A percentile compares a stretch with the other conserved stretches of the same genome.
Evolutionary conservation across 2,888 invertebrate genomes (phyloP).

Genomic region (Orthonevra nobilis): DNA sequence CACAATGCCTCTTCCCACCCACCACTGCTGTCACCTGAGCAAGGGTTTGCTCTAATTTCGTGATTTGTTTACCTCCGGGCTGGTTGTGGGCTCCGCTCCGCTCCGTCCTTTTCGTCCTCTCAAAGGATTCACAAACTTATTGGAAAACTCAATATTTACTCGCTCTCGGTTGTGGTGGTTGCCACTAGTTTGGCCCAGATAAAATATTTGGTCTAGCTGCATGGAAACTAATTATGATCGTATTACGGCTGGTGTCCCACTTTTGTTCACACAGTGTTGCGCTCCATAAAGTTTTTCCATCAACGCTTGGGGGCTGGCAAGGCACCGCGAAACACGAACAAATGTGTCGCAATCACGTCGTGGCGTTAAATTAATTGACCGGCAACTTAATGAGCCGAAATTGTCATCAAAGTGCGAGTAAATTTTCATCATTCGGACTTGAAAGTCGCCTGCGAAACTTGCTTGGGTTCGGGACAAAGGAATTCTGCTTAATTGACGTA

Average conservation of each 20-base stretch:
- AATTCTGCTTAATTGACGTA: constrained; percentile 66
- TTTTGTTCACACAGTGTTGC: constrained; percentile 43
- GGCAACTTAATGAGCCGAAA: constrained; percentile 60
- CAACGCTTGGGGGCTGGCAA: constrained; percentile 4
- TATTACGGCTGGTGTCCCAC: constrained; percentile 34
- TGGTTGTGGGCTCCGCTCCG: background rate
- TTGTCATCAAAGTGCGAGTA: constrained; percentile 66
- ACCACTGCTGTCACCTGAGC: too few relatives aligned
- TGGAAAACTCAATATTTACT: constrained; percentile 52
- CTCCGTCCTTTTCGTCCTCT: background rate
- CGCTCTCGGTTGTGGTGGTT: background rate
- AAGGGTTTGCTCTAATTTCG: constrained; percentile 51
- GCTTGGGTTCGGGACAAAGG: background rate
- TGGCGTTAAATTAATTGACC: constrained; percentile 66
- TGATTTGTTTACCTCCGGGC: constrained; percentile 52
- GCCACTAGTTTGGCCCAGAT: constrained; percentile 40
- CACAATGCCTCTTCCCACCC: too few relatives aligned
- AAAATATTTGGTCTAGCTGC: constrained; percentile 35
- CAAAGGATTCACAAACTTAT: constrained; percentile 35
- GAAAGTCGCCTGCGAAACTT: constrained; percentile 26
- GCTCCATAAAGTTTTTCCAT: constrained; percentile 44
- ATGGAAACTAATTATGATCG: constrained; percentile 57
- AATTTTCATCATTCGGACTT: constrained; percentile 49
- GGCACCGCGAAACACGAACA: constrained; percentile 17
- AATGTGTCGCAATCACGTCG: constrained; percentile 67